Base-by-base conservation (phyloP, 53 echinoderm and acorn worm genomes). In the Hippasteria phrygiana region DNA sequence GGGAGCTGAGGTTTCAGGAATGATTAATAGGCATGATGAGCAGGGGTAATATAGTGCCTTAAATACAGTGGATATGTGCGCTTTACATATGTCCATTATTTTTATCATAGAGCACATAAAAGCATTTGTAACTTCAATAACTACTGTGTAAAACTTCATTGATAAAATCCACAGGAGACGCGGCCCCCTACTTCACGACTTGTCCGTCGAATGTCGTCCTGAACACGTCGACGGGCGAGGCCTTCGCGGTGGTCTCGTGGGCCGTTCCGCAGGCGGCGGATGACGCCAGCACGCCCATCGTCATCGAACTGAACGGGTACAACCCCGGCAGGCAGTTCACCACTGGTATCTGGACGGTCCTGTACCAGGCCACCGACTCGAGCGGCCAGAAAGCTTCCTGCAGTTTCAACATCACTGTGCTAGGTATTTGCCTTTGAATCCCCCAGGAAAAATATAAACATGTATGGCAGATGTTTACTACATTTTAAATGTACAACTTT, bases 311-410 rank as follows among this genome's bases (percentile, higher is more conserved):
- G 20, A 88, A 56, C 12, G 73, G 73, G 12, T 62, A 43, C 18
- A 43, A 28, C 5, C 42, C 73, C 55, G 88, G 72, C 34, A 54
- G 40, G 0, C 42, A n/a, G 32, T 75, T 88, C 27, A 5, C 50
- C 6, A 88, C 75, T 8, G 88, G 88, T 1, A 22, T 16, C 3
- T 55, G 55, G 42, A 24, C 24, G 8, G 90, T 93, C 28, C 38
- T 18, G 27, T 93, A 93, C 55, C 24, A 51, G 45, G 93, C 93
- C 20, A 82, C 63, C 17, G 93, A 93, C 47, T 38, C 79, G 3
- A 26, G 36, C 62, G 74, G 80, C 13, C 87, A 90, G 56, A 74
- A 67, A 14, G 90, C 90, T 2, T 46, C 46, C 1, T 93, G 93
- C 53, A 43, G 76, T 32, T 93, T 93, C 78, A 85, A 74, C 41